Base-by-base conservation (phyloP, 2,797 vertebrate species). In the Gallinago solitaria region DNA sequence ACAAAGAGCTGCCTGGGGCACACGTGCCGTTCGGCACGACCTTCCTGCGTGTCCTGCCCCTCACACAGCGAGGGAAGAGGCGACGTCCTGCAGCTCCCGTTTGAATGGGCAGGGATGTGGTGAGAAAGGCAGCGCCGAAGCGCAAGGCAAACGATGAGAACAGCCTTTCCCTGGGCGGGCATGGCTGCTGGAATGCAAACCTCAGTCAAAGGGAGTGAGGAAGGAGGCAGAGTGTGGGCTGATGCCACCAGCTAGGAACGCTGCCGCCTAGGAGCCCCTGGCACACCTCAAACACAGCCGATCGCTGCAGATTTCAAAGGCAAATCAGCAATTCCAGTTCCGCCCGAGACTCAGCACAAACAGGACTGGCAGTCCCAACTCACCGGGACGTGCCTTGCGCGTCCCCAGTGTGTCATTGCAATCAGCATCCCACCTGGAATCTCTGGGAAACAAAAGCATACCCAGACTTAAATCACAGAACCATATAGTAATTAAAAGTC, bases 401-500 rank as follows among this genome's bases (percentile, higher is more conserved):
- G 9, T 64, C 60, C 71, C 48, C 45, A 14, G 59, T 2, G 24
- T n/a, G 75, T 50, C 63, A 33, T 3, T 54, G 48, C 75, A 25
- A 28, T 30, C 53, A 17, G 61, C 68, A 65, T 61, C 73, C 57
- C 69, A 53, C 15, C 4, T 2, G 71, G 57, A 64, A 75, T 16
- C 54, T 37, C 53, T 20, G 57, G 70, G 87, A 96, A 97, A 87
- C 85, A 83, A 88, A 92, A 71, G 76, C 37, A 9, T 7, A 45
- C 41, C 45, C 83, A 69, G 64, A 48, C 74, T 63, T 57, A 75
- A 86, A 88, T 53, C 48, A 68, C 73, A 70, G 85, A 86, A 89
- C 80, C 63, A 65, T 24, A 60, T 8, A 83, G 77, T 94, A 89
- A 93, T 89, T 95, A 93, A 78, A 91, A 96, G 87, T 57, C 85